phyloP scores from a whole-genome alignment of 2,888 invertebrate species.

The Drosophila crucigera region DNA sequence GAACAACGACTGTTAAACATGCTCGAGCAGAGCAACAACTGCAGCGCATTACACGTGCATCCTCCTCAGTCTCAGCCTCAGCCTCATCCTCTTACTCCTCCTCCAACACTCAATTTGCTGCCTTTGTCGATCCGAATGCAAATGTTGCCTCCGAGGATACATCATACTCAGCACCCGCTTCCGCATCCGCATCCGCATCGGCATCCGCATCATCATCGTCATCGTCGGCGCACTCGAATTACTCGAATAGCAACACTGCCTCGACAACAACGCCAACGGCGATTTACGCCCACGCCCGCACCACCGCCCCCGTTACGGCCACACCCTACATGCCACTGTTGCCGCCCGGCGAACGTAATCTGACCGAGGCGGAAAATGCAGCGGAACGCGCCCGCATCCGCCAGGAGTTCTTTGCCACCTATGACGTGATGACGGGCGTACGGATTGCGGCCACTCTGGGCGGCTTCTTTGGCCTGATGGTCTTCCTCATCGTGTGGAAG shows the following conservation, averaged over 20 bases:
- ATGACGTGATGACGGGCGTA: conserved; percentile 97
- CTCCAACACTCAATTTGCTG: conserved; percentile 40
- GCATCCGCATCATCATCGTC: conserved; percentile 30
- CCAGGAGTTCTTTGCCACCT: conserved; percentile 94
- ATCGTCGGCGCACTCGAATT: conserved; percentile 57
- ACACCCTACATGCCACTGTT: conserved; percentile 68
- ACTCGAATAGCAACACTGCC: conserved; percentile 55
- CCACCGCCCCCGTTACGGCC: conserved; percentile 63
- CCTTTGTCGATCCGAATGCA: conserved; percentile 62
- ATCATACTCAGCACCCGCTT: conserved; percentile 9
- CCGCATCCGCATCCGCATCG: conserved; percentile 48
- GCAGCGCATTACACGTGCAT: conserved; percentile 38
- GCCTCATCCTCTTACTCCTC: neutral
- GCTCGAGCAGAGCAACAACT: conserved; percentile 27
- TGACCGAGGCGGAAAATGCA: conserved; percentile 80
- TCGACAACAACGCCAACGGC: conserved; percentile 26
- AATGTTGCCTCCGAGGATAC: conserved; percentile 27
- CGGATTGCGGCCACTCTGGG: conserved; percentile 96
- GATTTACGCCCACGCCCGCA: conserved; percentile 35
- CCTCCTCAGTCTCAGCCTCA: conserved; percentile 14
- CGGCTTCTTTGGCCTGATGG: conserved; percentile 96
- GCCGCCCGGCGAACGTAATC: conserved; percentile 74
- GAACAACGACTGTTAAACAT: conserved; percentile 41
- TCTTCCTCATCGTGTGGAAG: conserved; percentile 95
- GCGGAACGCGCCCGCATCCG: conserved; percentile 90